phyloP scores from a whole-genome alignment of 2,113 vertebrate genomes.

The Thomomys bottae region DNA sequence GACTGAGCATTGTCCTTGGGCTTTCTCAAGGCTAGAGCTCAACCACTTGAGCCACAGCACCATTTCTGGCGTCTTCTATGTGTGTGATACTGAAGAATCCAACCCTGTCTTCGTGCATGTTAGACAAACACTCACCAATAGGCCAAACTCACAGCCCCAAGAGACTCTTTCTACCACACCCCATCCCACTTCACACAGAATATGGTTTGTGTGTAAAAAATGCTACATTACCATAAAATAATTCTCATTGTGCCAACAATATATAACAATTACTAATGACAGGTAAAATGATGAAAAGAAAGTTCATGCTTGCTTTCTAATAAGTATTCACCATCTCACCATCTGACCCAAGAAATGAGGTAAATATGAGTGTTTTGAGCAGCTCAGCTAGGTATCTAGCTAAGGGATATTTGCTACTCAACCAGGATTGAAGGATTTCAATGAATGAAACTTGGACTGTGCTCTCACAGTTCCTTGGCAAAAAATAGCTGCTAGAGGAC shows the following conservation, averaged over 20 bases:
- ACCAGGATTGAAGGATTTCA: not conserved
- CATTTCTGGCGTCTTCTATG: too few relatives aligned
- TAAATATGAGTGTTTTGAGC: not conserved
- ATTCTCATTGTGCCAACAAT: not conserved
- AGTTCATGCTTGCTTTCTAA: not conserved
- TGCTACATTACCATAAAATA: not conserved
- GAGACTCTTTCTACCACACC: not conserved
- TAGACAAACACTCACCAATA: too few relatives aligned
- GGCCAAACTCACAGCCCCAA: too few relatives aligned
- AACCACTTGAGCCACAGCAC: too few relatives aligned
- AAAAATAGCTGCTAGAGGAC: not conserved
- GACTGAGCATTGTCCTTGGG: too few relatives aligned
- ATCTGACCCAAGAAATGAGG: not conserved
- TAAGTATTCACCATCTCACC: not conserved
- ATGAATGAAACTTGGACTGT: not conserved
- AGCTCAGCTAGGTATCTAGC: not conserved
- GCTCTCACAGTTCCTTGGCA: not conserved
- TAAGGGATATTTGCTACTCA: not conserved
- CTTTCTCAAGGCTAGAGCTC: too few relatives aligned
- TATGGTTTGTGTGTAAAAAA: not conserved
- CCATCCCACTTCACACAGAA: not conserved
- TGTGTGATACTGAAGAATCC: too few relatives aligned
- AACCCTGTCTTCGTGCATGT: too few relatives aligned
- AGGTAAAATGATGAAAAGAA: not conserved
- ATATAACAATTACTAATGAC: not conserved